Evolutionary conservation across 2,797 vertebrate genomes (phyloP).

Genomic region (Gallinago nigripennis): DNA sequence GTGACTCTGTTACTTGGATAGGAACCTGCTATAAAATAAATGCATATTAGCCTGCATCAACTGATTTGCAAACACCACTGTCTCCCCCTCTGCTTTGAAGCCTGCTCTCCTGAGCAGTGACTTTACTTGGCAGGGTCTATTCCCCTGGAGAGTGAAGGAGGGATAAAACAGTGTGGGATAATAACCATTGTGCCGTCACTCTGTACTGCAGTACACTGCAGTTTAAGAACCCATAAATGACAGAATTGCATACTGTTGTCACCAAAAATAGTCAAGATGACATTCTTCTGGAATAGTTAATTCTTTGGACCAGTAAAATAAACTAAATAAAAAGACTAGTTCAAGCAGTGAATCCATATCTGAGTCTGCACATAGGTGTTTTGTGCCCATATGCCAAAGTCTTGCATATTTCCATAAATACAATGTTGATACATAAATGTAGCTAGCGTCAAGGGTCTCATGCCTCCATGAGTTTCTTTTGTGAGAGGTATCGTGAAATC

Average conservation of each 20-base stretch:
- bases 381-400: not conserved
- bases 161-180: not conserved
- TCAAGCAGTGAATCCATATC: not conserved
- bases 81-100: not conserved
- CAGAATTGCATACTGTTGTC: not conserved
- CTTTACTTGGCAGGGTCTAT: not conserved
- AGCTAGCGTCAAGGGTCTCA: not conserved
- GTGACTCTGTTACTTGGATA: not conserved
- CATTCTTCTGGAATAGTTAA: not conserved
- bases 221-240: not conserved
- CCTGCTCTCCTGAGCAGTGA: too few relatives aligned
- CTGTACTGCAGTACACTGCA: not conserved
- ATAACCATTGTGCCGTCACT: not conserved
- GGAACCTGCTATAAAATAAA: not conserved
- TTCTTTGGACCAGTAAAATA: not conserved
- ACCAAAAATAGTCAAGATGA: not conserved
- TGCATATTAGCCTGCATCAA: not conserved
- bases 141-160: not conserved
- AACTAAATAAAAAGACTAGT: not conserved
- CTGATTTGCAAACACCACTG: not conserved
- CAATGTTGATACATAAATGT: not conserved
- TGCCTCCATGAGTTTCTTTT: not conserved
- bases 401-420: not conserved
- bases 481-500: not conserved
- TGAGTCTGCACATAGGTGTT: not conserved